phyloP scores from a whole-genome alignment of 2,113 vertebrate genomes.

The Brachyhypopomus gauderio region DNA sequence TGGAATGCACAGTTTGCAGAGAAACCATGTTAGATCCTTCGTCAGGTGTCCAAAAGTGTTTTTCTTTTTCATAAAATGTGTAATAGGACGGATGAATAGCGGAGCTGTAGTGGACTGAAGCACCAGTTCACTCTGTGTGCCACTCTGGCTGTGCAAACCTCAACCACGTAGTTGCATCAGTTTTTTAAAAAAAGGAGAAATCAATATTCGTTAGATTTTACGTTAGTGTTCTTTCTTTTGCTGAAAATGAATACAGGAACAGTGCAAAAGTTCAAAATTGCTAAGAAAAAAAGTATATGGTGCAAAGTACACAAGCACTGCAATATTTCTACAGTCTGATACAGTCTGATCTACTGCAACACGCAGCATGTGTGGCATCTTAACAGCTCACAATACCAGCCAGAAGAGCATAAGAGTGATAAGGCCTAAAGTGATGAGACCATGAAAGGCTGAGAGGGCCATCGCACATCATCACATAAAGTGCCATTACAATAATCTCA shows the following conservation, averaged over 20 bases:
- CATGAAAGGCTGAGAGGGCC: conserved; percentile 49
- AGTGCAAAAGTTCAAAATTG: neutral
- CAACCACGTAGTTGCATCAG: conserved; percentile 25
- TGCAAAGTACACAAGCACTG: neutral
- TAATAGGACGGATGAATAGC: conserved; percentile 55
- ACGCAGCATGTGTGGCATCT: no score
- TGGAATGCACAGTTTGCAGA: no score
- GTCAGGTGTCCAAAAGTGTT: no score
- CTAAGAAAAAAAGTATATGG: neutral
- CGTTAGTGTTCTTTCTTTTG: neutral
- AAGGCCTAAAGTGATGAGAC: conserved; percentile 30
- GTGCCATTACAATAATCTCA: conserved; percentile 65
- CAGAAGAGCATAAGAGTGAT: no score
- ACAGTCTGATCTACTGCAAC: neutral
- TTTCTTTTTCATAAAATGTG: neutral
- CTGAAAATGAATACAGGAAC: neutral
- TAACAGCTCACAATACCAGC: neutral
- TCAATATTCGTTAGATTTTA: conserved; percentile 20
- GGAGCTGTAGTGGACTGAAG: conserved; percentile 72
- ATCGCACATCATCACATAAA: conserved; percentile 40
- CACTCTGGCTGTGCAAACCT: neutral
- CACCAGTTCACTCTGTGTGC: conserved; percentile 12
- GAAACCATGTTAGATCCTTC: no score
- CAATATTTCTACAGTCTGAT: neutral
- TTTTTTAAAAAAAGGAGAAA: conserved; percentile 19